phyloP scores from a whole-genome alignment of 2,888 invertebrate genomes.

The Drosophila crucigera region DNA sequence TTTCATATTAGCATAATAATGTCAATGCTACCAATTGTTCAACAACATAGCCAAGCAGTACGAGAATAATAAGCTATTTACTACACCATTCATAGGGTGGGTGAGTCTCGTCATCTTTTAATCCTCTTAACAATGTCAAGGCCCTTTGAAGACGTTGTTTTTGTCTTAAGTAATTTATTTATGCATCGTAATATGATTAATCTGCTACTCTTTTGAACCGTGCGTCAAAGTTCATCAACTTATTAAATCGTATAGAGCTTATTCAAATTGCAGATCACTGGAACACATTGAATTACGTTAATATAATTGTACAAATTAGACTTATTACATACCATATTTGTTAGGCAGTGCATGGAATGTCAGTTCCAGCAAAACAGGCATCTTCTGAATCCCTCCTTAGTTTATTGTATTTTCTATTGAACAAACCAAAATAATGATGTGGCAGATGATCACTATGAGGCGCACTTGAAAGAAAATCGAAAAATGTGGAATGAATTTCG shows the following conservation, averaged over 20 bases:
- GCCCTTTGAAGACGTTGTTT: background rate
- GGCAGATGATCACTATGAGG: background rate
- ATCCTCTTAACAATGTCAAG: conserved; percentile 4
- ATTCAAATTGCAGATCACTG: background rate
- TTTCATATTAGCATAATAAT: background rate
- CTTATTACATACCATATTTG: background rate
- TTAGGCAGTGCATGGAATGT: background rate
- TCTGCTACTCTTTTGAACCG: background rate
- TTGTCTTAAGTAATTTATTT: conserved; percentile 4
- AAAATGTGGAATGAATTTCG: background rate
- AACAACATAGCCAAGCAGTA: background rate
- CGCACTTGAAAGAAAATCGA: background rate
- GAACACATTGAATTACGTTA: background rate
- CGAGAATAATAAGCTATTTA: background rate
- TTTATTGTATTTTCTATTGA: background rate
- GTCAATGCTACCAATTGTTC: background rate
- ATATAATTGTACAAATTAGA: background rate
- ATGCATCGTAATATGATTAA: conserved; percentile 28
- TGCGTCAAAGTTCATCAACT: conserved; percentile 1
- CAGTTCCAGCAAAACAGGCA: background rate
- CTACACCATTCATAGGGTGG: background rate
- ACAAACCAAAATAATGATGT: background rate
- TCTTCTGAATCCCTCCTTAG: background rate
- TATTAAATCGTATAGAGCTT: background rate
- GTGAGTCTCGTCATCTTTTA: background rate